A percentile compares a stretch with the other conserved stretches of the same genome.
Conservation (phyloP, 2,797 vertebrate genomes). For the Catharus ustulatus region DNA sequence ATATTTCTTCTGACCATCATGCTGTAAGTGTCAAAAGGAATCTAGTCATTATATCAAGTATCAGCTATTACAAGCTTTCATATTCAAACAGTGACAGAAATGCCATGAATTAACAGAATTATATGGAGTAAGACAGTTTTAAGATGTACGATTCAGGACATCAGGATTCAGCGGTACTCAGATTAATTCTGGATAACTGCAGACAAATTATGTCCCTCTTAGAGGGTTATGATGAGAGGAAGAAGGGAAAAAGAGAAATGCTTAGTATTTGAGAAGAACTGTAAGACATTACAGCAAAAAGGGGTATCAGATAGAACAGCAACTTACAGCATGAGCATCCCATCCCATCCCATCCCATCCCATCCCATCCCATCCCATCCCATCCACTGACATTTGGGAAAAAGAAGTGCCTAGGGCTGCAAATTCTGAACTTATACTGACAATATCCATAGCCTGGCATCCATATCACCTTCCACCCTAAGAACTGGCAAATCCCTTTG, state of each 20-base stretch:
- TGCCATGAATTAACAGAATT: not conserved
- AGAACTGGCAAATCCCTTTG: not conserved
- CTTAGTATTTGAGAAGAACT: not conserved
- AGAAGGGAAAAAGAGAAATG: not conserved
- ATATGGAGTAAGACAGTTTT: not conserved
- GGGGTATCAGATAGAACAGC: not conserved
- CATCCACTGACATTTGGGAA: not conserved
- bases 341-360: not conserved
- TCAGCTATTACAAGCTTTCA: not conserved
- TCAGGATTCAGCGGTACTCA: not conserved
- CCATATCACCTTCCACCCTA: not conserved
- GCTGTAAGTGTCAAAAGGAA: conserved; percentile 74
- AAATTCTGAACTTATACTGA: not conserved
- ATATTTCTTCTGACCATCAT: conserved; percentile 85
- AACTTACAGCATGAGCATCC: not conserved
- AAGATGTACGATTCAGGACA: not conserved
- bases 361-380: not conserved
- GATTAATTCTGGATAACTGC: not conserved
- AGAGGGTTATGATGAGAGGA: not conserved
- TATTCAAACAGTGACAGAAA: not conserved
- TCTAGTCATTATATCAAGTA: not conserved
- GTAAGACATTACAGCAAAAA: not conserved
- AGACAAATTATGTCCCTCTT: not conserved
- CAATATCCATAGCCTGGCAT: not conserved
- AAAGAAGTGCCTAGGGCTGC: not conserved